phyloP scores from a whole-genome alignment of 2,888 invertebrate genomes.

The Hetaerina titia region DNA sequence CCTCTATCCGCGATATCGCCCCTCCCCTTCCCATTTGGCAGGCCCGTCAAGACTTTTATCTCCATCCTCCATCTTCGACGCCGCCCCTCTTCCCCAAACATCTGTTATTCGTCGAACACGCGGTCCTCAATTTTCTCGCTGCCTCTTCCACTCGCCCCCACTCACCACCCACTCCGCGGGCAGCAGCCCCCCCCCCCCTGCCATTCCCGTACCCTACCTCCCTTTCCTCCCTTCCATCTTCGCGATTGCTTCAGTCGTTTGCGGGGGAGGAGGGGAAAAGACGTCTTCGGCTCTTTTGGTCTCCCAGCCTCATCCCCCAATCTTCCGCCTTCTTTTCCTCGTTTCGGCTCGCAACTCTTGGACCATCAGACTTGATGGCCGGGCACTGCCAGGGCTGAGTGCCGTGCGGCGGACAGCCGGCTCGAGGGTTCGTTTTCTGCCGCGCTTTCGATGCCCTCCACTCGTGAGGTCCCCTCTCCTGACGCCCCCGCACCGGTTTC shows the following conservation, averaged over 20 bases:
- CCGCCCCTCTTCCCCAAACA: neutral
- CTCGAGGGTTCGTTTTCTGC: neutral
- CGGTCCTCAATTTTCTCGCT: conserved; percentile 30
- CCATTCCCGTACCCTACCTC: no score
- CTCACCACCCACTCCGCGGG: neutral
- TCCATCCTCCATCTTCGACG: neutral
- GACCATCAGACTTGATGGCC: neutral
- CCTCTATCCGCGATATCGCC: neutral
- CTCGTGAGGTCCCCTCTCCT: no score
- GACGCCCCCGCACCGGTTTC: neutral
- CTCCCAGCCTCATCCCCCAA: neutral
- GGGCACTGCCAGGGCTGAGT: neutral
- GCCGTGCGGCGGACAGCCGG: neutral
- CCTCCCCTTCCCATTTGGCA: neutral
- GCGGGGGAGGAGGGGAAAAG: neutral
- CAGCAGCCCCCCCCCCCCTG: neutral
- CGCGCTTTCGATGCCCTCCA: neutral
- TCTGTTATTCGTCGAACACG: conserved; percentile 29
- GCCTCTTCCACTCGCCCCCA: neutral
- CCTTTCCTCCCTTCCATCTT: neutral
- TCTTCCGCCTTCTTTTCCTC: neutral
- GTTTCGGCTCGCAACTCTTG: neutral
- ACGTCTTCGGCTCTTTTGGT: neutral
- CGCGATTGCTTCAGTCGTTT: neutral
- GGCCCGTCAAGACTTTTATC: neutral